Conservation (phyloP, 2,888 invertebrate genomes). For the Fabriciana adippe region DNA sequence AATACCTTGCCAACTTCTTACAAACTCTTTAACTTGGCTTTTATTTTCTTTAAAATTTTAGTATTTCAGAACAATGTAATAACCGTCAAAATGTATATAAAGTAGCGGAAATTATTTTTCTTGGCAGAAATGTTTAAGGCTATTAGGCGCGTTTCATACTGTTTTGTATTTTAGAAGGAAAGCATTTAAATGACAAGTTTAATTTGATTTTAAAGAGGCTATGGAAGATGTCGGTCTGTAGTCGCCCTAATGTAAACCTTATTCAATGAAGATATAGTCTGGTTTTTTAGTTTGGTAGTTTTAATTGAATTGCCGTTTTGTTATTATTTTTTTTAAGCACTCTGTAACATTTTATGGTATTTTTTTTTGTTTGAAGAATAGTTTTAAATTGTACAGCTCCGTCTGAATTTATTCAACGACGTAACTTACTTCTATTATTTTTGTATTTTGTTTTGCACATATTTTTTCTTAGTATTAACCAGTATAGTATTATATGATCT, state of each 20-base stretch:
- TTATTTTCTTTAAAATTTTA: slow-evolving; percentile 41
- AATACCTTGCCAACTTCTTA: slow-evolving; percentile 45
- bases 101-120: slow-evolving; percentile 42
- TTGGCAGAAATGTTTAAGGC: slow-evolving; percentile 37
- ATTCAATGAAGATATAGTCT: neutral
- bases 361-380: too few species aligned
- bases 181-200: slow-evolving; percentile 6
- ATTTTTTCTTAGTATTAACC: too few species aligned
- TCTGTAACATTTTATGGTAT: too few species aligned
- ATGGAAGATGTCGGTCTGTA: slow-evolving; percentile 8
- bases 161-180: slow-evolving; percentile 6
- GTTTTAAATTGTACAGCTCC: too few species aligned
- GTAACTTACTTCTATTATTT: too few species aligned
- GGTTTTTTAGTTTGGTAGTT: neutral
- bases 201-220: slow-evolving; percentile 24
- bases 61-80: slow-evolving; percentile 38
- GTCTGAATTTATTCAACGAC: too few species aligned
- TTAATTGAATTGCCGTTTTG: neutral
- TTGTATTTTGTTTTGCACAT: too few species aligned
- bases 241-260: slow-evolving; percentile 4
- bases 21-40: slow-evolving; percentile 44
- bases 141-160: slow-evolving; percentile 34
- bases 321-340: neutral
- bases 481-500: too few species aligned
- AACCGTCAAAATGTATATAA: slow-evolving; percentile 41